A percentile compares a stretch with the other conserved stretches of the same genome.
phyloP scores from a whole-genome alignment of 2,113 vertebrate genomes.

The Poicephalus meyeri region DNA sequence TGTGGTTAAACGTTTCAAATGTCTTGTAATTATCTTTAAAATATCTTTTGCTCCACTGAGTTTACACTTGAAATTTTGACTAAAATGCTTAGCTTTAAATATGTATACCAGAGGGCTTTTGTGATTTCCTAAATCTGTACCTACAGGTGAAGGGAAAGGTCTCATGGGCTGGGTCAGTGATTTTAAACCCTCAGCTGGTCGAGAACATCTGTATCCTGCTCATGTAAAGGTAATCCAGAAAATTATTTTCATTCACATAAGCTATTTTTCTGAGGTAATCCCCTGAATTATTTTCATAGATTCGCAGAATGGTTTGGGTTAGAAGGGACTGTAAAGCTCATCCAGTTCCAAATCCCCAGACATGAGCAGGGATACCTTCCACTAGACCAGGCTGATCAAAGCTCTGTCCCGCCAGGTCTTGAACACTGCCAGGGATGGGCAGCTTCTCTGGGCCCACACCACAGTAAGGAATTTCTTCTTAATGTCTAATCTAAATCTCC shows the following conservation, averaged over 20 bases:
- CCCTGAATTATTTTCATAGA: background rate
- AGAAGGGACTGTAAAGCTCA: background rate
- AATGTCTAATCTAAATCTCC: background rate
- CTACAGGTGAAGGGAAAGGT: background rate
- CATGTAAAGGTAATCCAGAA: background rate
- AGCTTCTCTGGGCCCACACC: background rate
- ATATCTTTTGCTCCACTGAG: background rate
- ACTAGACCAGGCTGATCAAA: background rate
- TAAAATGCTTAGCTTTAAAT: background rate
- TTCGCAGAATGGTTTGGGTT: background rate
- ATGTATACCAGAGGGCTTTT: background rate
- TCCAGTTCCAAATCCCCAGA: background rate
- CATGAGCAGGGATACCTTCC: background rate
- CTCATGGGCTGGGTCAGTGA: background rate
- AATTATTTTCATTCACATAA: background rate
- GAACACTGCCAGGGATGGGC: background rate
- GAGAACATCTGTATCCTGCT: background rate
- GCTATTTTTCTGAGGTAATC: background rate
- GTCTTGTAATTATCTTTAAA: background rate
- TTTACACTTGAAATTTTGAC: background rate
- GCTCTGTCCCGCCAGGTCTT: background rate
- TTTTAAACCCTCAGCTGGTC: background rate
- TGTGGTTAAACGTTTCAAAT: background rate
- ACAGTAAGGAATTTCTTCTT: background rate
- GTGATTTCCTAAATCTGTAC: background rate